A percentile compares a stretch with the other conserved stretches of the same genome.
phyloP scores from a whole-genome alignment of 2,797 vertebrate species.

The Hippocampus kuda region DNA sequence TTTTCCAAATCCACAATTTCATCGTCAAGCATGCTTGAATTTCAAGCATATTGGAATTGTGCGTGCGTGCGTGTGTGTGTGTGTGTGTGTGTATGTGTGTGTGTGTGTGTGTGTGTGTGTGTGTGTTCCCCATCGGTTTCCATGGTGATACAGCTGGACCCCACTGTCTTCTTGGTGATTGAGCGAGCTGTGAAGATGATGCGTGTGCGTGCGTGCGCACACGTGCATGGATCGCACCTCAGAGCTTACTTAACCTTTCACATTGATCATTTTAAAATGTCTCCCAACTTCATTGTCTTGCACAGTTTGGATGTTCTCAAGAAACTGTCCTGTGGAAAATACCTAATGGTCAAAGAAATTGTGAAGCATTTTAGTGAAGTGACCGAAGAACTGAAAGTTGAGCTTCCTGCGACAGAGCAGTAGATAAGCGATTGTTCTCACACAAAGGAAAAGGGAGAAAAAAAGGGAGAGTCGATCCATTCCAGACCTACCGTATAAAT shows the following conservation, averaged over 20 bases:
- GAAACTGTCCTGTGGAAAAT: neutral
- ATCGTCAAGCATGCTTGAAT: slow-evolving; percentile 36
- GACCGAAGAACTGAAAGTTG: too few relatives aligned
- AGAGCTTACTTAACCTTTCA: too few relatives aligned
- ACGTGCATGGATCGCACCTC: neutral
- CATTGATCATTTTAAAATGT: too few relatives aligned
- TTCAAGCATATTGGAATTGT: slow-evolving; percentile 27
- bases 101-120: slow-evolving; percentile 28
- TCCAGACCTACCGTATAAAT: slow-evolving; percentile 43
- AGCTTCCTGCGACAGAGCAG: too few relatives aligned
- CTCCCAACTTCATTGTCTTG: neutral
- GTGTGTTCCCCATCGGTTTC: slow-evolving; percentile 34
- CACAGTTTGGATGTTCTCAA: neutral
- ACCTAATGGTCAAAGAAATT: too few relatives aligned
- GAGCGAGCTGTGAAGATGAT: slow-evolving; percentile 16
- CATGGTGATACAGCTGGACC: slow-evolving; percentile 45
- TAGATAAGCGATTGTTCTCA: slow-evolving; percentile 13
- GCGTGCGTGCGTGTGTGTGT: too few relatives aligned
- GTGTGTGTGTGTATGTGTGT: too few relatives aligned
- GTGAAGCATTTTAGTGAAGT: too few relatives aligned
- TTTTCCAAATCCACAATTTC: slow-evolving; percentile 20
- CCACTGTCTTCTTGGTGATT: slow-evolving; percentile 39
- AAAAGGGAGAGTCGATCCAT: slow-evolving; percentile 28
- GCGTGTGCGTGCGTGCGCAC: neutral
- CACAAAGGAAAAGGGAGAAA: slow-evolving; percentile 17